These are phyloP conservation scores for Phaedon cochleariae DNA, from an alignment of 2,888 invertebrate genomes.

Conservation along the genomic window DNA sequence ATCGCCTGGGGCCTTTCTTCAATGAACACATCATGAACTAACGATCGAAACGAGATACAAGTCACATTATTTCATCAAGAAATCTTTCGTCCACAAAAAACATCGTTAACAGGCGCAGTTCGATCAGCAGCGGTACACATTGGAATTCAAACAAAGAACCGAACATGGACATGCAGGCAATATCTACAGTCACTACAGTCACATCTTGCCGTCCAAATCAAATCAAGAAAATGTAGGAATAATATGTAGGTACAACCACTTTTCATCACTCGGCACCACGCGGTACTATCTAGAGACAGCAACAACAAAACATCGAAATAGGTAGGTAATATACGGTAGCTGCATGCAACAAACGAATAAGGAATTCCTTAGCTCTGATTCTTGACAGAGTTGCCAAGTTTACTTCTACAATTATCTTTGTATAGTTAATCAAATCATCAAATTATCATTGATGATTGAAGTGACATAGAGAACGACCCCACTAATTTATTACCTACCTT, in stretches of 20 bases:
- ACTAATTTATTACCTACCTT: too few relatives aligned
- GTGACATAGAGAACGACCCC: too few relatives aligned
- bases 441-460: too few relatives aligned
- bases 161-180: background rate
- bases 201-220: too few relatives aligned
- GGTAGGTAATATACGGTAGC: background rate
- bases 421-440: too few relatives aligned
- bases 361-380: background rate
- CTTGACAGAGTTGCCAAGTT: background rate
- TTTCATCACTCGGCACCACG: background rate
- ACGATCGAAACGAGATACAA: background rate
- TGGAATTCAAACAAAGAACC: background rate
- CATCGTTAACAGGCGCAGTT: background rate
- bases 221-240: too few relatives aligned
- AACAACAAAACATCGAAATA: background rate
- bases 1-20: slow-evolving; percentile 47
- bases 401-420: background rate
- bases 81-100: background rate
- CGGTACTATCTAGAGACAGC: background rate
- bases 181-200: too few relatives aligned
- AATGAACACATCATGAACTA: background rate
- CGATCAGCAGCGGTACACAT: background rate
- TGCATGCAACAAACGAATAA: background rate
- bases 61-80: background rate
- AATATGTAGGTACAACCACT: too few relatives aligned